Base-by-base conservation (phyloP, 1,140 invertebrate genomes). In the Cydia pomonella region DNA sequence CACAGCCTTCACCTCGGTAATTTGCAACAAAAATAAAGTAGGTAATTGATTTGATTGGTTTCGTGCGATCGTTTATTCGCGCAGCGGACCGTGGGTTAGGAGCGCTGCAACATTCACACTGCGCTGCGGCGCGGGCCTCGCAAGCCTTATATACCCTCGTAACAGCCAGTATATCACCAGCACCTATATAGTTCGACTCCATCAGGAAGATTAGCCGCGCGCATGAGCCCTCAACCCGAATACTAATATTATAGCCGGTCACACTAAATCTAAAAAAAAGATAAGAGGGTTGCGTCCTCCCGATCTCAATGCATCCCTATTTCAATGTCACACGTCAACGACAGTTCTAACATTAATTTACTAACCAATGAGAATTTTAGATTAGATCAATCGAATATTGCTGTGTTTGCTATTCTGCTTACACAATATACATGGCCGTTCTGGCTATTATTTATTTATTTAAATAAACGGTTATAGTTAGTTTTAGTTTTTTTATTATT, bases 141-240 rank as follows among this genome's bases (percentile, higher is more conserved):
- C 44, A 76, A 78, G 80, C 81, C 89, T 86, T 91, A 91, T 90
- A 90, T 84, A 82, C 78, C 78, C 82, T 82, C 77, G 76, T 82
- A 80, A 80, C 79, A 76, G 78, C 71, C 81, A 77, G 80, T 86
- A 84, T 81, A 27, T 63, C 81, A 79, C 73, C 71, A 77, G 18
- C 53, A 59, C 18, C 53, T 59, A 59, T 53, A 53, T 59, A 59
- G 53, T 59, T 59, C 21, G 74, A 81, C 73, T 85, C 81, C 79
- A 86, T 84, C 87, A 84, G 86, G 75, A 79, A 81, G 82, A 89
- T 87, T 85, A 85, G 77, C 77, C 64, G 74, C 72, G 77, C 80
- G 82, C 82, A 85, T 80, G 80, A 86, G 76, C 80, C 71, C 72
- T 79, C 75, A 73, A 72, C 53, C 73, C 38, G 77, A 76, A 74